Evolutionary conservation across 30 jellyfish, hydroid and myxozoan species (phyloP).

Genomic region (Morbakka virulenta): DNA sequence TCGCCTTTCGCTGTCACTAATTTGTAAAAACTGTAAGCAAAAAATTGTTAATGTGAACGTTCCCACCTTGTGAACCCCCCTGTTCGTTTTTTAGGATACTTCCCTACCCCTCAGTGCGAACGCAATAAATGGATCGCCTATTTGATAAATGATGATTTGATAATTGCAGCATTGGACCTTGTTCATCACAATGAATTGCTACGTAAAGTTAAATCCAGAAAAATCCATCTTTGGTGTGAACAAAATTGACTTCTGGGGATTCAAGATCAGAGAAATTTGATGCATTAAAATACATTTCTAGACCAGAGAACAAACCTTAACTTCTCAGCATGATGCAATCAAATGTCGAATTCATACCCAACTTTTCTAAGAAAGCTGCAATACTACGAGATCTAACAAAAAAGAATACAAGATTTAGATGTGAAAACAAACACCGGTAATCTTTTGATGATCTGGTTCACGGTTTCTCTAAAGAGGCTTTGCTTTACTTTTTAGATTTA

Average conservation of each 20-base stretch:
- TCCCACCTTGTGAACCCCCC: too few species aligned
- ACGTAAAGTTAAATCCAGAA: slow-evolving; percentile 37
- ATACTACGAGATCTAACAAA: slow-evolving; percentile 37
- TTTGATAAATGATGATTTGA: slow-evolving; percentile 44
- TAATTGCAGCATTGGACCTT: slow-evolving; percentile 38
- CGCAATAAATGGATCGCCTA: too few species aligned
- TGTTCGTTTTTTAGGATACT: too few species aligned
- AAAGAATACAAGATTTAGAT: slow-evolving; percentile 9
- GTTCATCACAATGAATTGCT: slow-evolving; percentile 5
- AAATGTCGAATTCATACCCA: slow-evolving; percentile 39
- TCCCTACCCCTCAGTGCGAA: too few species aligned
- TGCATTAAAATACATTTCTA: slow-evolving; percentile 30
- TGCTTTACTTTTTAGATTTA: too few species aligned
- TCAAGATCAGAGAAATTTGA: slow-evolving; percentile 35
- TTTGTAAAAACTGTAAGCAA: too few species aligned
- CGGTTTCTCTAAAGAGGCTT: too few species aligned
- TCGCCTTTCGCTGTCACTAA: too few species aligned
- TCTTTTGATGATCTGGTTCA: too few species aligned
- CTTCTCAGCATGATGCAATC: slow-evolving; percentile 31
- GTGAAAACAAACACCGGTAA: slow-evolving; percentile 20
- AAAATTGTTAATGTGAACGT: too few species aligned
- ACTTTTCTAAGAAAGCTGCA: slow-evolving; percentile 2
- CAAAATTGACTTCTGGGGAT: slow-evolving; percentile 60
- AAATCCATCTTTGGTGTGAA: slow-evolving; percentile 34
- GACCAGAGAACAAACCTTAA: slow-evolving; percentile 43